Percentiles rank a stretch among this genome's conserved stretches.
These are phyloP conservation scores for Pseudomugil tenellus DNA, from an alignment of 2,797 vertebrate genomes.

Conservation along the genomic window DNA sequence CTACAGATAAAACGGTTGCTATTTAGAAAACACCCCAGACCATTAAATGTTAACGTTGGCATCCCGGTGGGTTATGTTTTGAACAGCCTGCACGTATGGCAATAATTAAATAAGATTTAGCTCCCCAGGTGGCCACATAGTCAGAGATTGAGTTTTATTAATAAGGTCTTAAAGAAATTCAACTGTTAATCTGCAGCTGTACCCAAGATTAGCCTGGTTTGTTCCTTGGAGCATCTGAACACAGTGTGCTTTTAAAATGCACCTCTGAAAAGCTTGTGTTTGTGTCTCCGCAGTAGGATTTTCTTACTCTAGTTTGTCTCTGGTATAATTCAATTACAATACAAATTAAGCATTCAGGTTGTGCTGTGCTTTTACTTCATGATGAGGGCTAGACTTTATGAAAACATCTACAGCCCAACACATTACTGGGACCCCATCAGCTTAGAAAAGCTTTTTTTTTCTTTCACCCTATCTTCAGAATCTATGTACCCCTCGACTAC, in stretches of 20 bases:
- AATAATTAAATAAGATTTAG: slow-evolving; percentile 48
- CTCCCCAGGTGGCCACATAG: slow-evolving; percentile 32
- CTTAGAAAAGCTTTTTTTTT: not conserved
- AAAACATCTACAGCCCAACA: not conserved
- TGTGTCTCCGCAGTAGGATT: not conserved
- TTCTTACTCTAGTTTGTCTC: not conserved
- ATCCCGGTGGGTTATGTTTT: slow-evolving; percentile 50
- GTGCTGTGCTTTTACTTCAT: not conserved
- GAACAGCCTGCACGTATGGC: slow-evolving; percentile 50
- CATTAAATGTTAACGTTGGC: slow-evolving; percentile 49
- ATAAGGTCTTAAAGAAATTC: slow-evolving; percentile 29
- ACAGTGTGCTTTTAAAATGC: not conserved
- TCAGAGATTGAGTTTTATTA: slow-evolving; percentile 44
- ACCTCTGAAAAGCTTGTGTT: not conserved
- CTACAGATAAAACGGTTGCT: slow-evolving; percentile 66
- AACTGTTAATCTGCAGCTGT: slow-evolving; percentile 19
- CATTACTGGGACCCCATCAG: not conserved
- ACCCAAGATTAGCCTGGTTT: not conserved
- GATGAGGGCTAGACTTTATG: not conserved
- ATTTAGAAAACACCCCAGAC: slow-evolving; percentile 64
- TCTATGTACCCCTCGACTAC: slow-evolving; percentile 11
- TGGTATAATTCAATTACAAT: not conserved
- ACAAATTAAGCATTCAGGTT: not conserved
- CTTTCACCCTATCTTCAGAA: not conserved
- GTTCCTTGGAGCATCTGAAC: not conserved